These are phyloP conservation scores for Typhlomys cinereus DNA, from an alignment of 2,113 vertebrate species.

Conservation along the genomic window DNA sequence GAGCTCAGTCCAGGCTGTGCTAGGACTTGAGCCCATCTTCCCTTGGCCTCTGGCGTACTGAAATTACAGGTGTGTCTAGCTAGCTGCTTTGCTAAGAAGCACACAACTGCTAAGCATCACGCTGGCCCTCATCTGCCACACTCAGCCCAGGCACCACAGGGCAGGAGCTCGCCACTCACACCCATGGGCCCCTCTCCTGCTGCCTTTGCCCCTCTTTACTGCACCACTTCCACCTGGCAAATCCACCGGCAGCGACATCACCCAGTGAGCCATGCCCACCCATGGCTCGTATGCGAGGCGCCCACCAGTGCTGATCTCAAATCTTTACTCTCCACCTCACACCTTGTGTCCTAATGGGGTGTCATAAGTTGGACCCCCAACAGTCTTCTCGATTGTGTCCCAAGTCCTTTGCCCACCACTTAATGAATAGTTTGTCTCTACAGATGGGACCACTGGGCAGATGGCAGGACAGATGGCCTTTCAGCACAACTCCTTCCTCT, in stretches of 20 bases:
- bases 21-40: background rate
- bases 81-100: background rate
- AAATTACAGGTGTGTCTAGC: background rate
- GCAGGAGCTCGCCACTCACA: background rate
- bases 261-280: background rate
- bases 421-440: background rate
- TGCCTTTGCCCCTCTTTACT: background rate
- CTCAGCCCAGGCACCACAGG: rapidly evolving
- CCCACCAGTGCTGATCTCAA: background rate
- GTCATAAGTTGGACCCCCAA: background rate
- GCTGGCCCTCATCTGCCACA: background rate
- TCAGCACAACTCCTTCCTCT: background rate
- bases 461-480: rapidly evolving
- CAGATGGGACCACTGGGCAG: background rate
- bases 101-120: background rate
- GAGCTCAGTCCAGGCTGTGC: background rate
- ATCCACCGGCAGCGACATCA: background rate
- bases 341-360: background rate
- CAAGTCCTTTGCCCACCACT: background rate
- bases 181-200: background rate
- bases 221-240: background rate
- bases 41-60: background rate
- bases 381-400: background rate
- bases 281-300: background rate
- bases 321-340: background rate